Conservation (phyloP, 2,113 vertebrate species). For the Todiramphus chloris region DNA sequence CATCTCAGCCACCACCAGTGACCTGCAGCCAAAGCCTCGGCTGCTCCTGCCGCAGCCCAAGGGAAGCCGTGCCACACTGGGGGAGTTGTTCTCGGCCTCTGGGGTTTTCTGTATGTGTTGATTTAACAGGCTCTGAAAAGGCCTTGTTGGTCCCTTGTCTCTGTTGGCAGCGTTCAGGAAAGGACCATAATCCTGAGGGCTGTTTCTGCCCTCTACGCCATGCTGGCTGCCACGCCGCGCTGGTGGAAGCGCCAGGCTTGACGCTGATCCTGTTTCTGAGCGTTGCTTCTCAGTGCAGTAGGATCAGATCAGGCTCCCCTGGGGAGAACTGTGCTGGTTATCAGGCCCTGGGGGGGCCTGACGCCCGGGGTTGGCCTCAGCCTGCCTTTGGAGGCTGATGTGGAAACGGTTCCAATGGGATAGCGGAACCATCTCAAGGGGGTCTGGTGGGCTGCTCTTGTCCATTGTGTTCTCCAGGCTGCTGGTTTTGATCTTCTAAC, state of each 20-base stretch:
- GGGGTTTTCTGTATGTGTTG: not conserved
- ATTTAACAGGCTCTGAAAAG: not conserved
- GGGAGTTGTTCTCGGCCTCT: not conserved
- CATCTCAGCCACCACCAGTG: not conserved
- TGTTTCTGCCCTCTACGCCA: too few species aligned
- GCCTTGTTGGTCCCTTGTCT: too few species aligned
- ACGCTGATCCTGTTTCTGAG: too few species aligned
- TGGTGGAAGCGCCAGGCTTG: not conserved
- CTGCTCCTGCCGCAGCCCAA: not conserved
- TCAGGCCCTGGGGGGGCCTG: not conserved
- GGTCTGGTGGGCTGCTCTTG: not conserved
- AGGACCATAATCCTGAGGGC: not conserved
- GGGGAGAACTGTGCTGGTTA: not conserved
- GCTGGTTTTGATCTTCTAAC: not conserved
- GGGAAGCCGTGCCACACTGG: too few species aligned
- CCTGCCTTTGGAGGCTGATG: rapidly evolving
- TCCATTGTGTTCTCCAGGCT: not conserved
- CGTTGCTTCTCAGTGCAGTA: too few species aligned
- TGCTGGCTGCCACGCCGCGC: too few species aligned
- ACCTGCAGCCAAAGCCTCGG: not conserved
- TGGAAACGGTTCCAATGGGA: not conserved
- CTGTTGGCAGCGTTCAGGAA: not conserved
- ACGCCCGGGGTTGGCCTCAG: too few species aligned
- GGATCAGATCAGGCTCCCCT: not conserved
- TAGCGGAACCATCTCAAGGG: not conserved